A percentile compares a stretch with the other conserved stretches of the same genome.
Evolutionary conservation across 23 tunicate genomes (phyloP).

Genomic region (Halocynthia roretzi): DNA sequence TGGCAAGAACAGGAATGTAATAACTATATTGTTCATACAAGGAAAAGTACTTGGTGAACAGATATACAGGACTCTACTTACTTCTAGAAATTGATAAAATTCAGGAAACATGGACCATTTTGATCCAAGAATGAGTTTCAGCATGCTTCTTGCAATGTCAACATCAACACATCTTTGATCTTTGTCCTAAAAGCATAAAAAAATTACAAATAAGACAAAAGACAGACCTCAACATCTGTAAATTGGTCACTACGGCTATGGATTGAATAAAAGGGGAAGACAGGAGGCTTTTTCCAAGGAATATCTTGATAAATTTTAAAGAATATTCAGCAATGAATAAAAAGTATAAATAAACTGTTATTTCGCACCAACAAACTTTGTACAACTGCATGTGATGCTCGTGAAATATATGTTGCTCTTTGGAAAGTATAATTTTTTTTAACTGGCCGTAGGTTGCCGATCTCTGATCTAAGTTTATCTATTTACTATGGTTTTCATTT

Average conservation of each 20-base stretch:
- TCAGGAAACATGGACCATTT: constrained; percentile 40
- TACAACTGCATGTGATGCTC: too few relatives aligned
- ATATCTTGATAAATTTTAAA: too few relatives aligned
- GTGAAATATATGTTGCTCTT: too few relatives aligned
- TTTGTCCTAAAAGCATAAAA: constrained; percentile 32
- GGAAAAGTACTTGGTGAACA: neutral
- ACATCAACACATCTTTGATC: constrained; percentile 61
- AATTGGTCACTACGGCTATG: neutral
- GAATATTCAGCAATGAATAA: too few relatives aligned
- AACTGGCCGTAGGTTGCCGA: too few relatives aligned
- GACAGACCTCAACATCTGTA: too few relatives aligned
- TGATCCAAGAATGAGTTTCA: constrained; percentile 25
- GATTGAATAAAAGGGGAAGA: neutral
- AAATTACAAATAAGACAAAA: neutral
- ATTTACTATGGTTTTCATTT: neutral
- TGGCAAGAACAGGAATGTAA: neutral
- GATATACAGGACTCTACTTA: constrained; percentile 6
- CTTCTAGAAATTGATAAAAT: constrained; percentile 41
- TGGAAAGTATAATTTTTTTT: too few relatives aligned
- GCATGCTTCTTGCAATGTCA: constrained; percentile 51
- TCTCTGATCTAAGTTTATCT: too few relatives aligned
- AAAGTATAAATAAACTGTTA: too few relatives aligned
- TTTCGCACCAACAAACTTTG: too few relatives aligned
- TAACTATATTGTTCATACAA: neutral
- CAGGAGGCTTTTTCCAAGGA: too few relatives aligned